Base-by-base conservation (phyloP, 2,888 invertebrate genomes). In the Alviniconcha strummeri region DNA sequence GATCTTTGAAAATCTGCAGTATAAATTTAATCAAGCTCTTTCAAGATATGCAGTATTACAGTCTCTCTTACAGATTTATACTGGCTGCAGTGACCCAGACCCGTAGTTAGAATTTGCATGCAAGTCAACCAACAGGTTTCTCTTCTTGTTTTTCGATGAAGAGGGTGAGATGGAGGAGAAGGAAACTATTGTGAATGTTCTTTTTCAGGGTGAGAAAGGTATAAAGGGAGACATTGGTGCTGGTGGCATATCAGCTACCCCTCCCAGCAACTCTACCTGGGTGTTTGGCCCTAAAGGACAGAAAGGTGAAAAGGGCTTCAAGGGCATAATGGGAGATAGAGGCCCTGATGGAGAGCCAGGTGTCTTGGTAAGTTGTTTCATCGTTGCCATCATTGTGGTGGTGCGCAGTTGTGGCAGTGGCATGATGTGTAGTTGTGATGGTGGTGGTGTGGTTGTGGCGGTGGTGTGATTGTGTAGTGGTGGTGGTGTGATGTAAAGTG, bases 151-250 rank as follows among this genome's bases (percentile, higher is more conserved):
- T n/a, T 36, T 36, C 3, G 36, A 36, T 36, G 36, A 36, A 36
- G 36, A 36, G 36, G 36, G 36, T 36, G 36, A 36, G 36, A 36
- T 36, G 36, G 36, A 36, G 36, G 3, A 36, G 36, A 3, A 36
- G 36, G 36, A 36, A 36, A 3, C 36, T 36, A 36, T 36, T 36
- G 36, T 36, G 36, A 36, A 36, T 3, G 36, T 36, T 36, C 36
- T 36, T 13, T 60, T 60, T 60, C 60, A 86, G 86, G 86, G 87
- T 52, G 81, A 84, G 15, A 81, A 81, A 60, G 89, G 89, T 78
- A 71, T 83, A 8, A 79, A 84, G 52, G 89, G 89, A 19, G 86
- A 82, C 15, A 81, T 80, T 17, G 89, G 89, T n/a, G 82, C 83
- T n/a, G 84, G 80, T 60, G 84, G 83, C 2, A 71, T 71, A 0